Evolutionary conservation across 2,113 vertebrate species (phyloP), one percentile per base, ranked within the genome.

Genomic region (Probosciger aterrimus): DNA sequence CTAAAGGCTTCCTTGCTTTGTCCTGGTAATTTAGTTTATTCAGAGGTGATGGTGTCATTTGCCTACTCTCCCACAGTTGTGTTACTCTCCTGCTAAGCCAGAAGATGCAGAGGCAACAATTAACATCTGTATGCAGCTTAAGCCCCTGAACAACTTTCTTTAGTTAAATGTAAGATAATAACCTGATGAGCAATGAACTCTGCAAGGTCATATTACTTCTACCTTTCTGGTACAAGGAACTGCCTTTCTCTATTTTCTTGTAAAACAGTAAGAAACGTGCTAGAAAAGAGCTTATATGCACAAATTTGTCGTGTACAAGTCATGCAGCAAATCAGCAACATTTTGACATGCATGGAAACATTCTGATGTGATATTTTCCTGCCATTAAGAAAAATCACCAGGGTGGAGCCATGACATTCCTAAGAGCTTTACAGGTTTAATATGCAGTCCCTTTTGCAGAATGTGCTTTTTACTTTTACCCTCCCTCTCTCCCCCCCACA

Each of bases 401-500:
- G 11, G 13, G 10, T 73, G 33, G 44, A 44, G 5, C 15, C 24
- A 15, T 31, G 59, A 43, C 41, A 12, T 1, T 50, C 33, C 33
- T 2, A 11, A 35, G 23, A 57, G 35, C 10, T 77, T 31, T 47
- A 47, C 18, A 62, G n/a, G 24, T 8, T 71, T 70, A 67, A 71
- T 24, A 28, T 0, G 2, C 14, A 44, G 17, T 28, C 19, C 8
- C 15, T 50, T 86, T 44, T 90, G 22, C 47, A 71, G 47, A 15
- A 25, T 33, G 31, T 14, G 10, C 33, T 62, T 75, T 77, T 53
- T 41, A 35, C 25, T 85, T 62, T 75, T 17, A 67, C 6, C 11
- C 1, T 3, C 7, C 4, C 5, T 1, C 18, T 3, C 10, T 18
- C 17, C 11, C 6, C 4, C 18, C 35, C 16, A 1, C 14, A 64